Conservation (phyloP, 1,140 invertebrate genomes). For the Pararge aegeria region DNA sequence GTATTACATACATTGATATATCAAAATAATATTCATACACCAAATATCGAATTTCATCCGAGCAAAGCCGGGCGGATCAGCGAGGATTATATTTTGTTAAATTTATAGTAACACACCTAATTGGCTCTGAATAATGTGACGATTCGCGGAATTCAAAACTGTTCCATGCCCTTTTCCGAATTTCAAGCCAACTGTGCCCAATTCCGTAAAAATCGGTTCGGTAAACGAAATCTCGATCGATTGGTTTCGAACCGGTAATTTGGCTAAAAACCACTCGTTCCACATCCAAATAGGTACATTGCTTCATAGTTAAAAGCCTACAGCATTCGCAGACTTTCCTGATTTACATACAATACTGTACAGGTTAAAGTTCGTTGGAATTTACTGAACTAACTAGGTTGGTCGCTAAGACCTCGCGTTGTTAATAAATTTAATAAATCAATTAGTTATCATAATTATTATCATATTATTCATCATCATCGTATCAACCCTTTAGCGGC, state of each 20-base stretch:
- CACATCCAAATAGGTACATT: constrained; percentile 47
- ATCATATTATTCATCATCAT: too few species aligned
- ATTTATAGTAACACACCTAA: background rate
- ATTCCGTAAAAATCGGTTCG: background rate
- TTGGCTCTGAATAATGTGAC: background rate
- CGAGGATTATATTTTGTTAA: too few species aligned
- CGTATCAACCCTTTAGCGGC: too few species aligned
- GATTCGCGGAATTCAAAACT: background rate
- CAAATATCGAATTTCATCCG: too few species aligned
- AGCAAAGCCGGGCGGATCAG: too few species aligned
- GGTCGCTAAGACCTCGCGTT: background rate
- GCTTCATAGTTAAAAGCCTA: constrained; percentile 35
- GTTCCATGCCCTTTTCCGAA: background rate
- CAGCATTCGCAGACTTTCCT: constrained; percentile 8
- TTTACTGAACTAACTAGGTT: background rate
- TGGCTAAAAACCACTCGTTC: constrained; percentile 57
- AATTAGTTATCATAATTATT: too few species aligned
- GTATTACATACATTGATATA: too few species aligned
- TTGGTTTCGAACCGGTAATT: background rate
- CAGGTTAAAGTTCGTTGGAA: background rate
- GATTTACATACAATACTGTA: constrained; percentile 21
- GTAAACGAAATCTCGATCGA: background rate
- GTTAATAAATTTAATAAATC: too few species aligned
- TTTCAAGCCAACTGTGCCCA: background rate
- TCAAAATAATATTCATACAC: too few species aligned